These are phyloP conservation scores for Amphiura filiformis DNA, from an alignment of 35 echinoderm and acorn worm genomes.

Conservation along the genomic window DNA sequence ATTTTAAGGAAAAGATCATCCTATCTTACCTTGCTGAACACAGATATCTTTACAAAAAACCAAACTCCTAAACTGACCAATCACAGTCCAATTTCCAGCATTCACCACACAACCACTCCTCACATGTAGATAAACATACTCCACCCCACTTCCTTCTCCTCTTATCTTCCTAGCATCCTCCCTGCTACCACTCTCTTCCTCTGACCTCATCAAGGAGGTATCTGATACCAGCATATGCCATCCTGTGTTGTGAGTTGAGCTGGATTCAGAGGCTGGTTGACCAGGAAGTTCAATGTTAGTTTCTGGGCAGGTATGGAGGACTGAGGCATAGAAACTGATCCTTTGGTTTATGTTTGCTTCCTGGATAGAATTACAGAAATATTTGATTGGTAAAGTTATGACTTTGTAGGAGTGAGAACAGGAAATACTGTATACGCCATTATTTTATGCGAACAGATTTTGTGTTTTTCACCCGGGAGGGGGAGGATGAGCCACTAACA, in stretches of 20 bases:
- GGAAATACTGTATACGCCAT: too few relatives aligned
- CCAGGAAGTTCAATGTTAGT: not conserved
- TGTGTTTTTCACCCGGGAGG: too few relatives aligned
- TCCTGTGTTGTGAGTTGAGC: not conserved
- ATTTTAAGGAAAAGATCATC: too few relatives aligned
- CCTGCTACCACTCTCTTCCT: not conserved
- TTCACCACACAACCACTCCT: not conserved
- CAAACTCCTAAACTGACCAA: not conserved
- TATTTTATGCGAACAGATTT: too few relatives aligned
- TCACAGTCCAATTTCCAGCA: not conserved
- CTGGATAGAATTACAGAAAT: too few relatives aligned
- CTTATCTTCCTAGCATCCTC: not conserved
- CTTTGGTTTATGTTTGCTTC: not conserved
- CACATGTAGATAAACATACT: not conserved
- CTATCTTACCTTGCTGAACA: constrained; percentile 15
- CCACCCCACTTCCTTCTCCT: not conserved
- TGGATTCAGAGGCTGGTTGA: not conserved
- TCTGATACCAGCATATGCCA: constrained; percentile 19
- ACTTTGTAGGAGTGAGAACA: too few relatives aligned
- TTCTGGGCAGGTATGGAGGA: not conserved
- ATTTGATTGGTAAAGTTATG: too few relatives aligned
- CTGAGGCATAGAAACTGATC: not conserved
- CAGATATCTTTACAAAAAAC: constrained; percentile 6
- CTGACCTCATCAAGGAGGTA: not conserved
- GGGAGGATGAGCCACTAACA: too few relatives aligned